Conservation (phyloP, 2,113 vertebrate species). For the Prinia subflava region DNA sequence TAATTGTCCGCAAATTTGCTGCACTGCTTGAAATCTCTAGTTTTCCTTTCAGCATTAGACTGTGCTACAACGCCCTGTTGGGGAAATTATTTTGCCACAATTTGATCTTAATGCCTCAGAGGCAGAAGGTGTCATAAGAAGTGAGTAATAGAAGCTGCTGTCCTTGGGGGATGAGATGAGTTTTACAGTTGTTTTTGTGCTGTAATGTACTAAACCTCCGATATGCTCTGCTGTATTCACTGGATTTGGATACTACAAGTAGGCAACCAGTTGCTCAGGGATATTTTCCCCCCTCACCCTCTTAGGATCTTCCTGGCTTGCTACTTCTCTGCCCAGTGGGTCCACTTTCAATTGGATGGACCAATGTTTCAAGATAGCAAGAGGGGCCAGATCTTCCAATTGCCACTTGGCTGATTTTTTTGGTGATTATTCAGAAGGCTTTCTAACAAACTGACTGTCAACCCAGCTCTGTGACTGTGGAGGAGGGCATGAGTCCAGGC, state of each 20-base stretch:
- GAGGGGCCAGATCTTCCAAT: not conserved
- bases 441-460: not conserved
- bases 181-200: not conserved
- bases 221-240: not conserved
- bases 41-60: not conserved
- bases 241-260: not conserved
- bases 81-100: not conserved
- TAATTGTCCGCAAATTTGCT: not conserved
- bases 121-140: not conserved
- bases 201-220: not conserved
- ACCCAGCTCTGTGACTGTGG: not conserved
- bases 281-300: not conserved
- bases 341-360: not conserved
- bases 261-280: not conserved
- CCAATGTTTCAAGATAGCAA: not conserved
- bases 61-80: not conserved
- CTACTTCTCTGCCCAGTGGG: not conserved
- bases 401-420: not conserved
- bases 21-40: not conserved
- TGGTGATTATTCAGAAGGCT: not conserved
- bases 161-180: not conserved
- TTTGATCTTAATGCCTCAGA: not conserved
- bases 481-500: not conserved
- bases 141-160: not conserved
- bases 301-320: not conserved